Conservation (phyloP, 1,140 invertebrate genomes). For the Tetragonula clypearis region DNA sequence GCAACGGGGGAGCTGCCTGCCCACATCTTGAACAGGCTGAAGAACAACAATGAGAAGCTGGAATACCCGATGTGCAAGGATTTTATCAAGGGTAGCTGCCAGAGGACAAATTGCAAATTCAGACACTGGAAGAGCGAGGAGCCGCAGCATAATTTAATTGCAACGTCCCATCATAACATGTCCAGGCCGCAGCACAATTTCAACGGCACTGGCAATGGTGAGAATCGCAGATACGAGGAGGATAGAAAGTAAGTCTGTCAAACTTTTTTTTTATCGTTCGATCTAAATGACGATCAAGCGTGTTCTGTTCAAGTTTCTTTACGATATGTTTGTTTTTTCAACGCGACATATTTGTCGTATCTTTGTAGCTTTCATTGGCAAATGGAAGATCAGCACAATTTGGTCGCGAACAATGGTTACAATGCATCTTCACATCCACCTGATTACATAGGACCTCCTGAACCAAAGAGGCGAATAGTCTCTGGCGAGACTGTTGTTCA, state of each 20-base stretch:
- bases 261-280: no score
- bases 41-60: slow-evolving; percentile 77
- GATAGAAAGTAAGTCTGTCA: slow-evolving; percentile 72
- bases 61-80: slow-evolving; percentile 89
- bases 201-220: slow-evolving; percentile 73
- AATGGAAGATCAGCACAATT: slow-evolving; percentile 75
- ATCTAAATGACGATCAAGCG: no score
- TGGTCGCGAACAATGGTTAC: slow-evolving; percentile 72
- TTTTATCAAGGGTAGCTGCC: slow-evolving; percentile 88
- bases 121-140: slow-evolving; percentile 76
- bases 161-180: slow-evolving; percentile 80
- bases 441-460: slow-evolving; percentile 77
- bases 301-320: neutral
- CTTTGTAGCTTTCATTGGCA: slow-evolving; percentile 76
- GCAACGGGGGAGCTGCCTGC: slow-evolving; percentile 86
- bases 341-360: neutral
- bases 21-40: slow-evolving; percentile 82
- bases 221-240: slow-evolving; percentile 76
- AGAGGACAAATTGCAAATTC: slow-evolving; percentile 80
- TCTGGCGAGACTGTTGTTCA: slow-evolving; percentile 78
- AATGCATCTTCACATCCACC: slow-evolving; percentile 72
- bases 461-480: slow-evolving; percentile 76
- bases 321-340: neutral
- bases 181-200: slow-evolving; percentile 81
- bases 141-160: slow-evolving; percentile 73